Evolutionary conservation across 2,888 invertebrate species (phyloP).

Genomic region (Chydorus sphaericus): DNA sequence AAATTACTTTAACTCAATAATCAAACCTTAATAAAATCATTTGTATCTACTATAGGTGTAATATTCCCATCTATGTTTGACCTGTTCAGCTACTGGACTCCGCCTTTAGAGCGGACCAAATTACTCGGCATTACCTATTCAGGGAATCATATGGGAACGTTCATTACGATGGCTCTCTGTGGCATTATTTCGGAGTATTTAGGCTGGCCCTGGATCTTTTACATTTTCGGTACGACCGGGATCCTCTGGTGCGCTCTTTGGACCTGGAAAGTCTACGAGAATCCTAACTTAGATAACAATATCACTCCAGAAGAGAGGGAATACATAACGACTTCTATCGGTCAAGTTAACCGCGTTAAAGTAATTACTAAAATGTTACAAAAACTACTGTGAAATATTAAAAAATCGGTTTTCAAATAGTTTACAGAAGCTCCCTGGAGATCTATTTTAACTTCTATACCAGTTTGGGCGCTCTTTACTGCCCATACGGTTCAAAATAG

Average conservation of each 20-base stretch:
- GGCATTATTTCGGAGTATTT: slow-evolving; percentile 53
- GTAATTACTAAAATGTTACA: too few species aligned
- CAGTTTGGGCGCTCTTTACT: slow-evolving; percentile 68
- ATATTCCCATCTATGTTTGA: slow-evolving; percentile 68
- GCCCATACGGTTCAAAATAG: slow-evolving; percentile 80
- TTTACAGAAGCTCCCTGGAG: too few species aligned
- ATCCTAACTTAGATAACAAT: slow-evolving; percentile 55
- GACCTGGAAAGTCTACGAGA: slow-evolving; percentile 31
- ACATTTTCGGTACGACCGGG: slow-evolving; percentile 36
- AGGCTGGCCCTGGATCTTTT: slow-evolving; percentile 71
- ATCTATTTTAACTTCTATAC: slow-evolving; percentile 52
- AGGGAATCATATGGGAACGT: slow-evolving; percentile 72
- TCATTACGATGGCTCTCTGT: slow-evolving; percentile 63
- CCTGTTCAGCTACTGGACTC: slow-evolving; percentile 72
- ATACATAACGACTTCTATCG: slow-evolving; percentile 46
- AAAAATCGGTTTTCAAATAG: too few species aligned
- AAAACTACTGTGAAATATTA: too few species aligned
- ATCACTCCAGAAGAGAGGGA: slow-evolving; percentile 56
- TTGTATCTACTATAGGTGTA: slow-evolving; percentile 41
- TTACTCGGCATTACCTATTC: slow-evolving; percentile 70
- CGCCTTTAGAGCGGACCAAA: slow-evolving; percentile 57
- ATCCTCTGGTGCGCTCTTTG: slow-evolving; percentile 28
- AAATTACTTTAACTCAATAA: background rate
- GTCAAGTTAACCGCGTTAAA: too few species aligned
- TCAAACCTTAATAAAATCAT: background rate